Evolutionary conservation across 2,797 vertebrate genomes (phyloP), one percentile per base, ranked within the genome.

Genomic region (Amniataba percoides): DNA sequence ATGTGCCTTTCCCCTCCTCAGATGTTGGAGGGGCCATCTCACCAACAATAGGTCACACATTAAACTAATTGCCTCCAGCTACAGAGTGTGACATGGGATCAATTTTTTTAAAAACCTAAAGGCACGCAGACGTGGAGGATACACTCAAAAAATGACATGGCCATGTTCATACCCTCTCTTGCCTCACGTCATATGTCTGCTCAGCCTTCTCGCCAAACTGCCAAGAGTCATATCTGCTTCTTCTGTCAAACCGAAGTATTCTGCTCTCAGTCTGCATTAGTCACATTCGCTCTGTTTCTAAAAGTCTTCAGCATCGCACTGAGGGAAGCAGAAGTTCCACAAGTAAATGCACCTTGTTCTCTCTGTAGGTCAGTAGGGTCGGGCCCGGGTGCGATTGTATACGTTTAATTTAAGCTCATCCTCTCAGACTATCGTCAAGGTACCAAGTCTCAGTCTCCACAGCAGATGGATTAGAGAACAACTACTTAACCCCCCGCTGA

Each of bases 181-280:
- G 36, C 58, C 55, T 73, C 40, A 55, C 58, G 57, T 74, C 49
- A 43, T 56, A 59, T 40, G 48, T 46, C 60, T 80, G 58, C 10
- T 79, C 59, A 80, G 65, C 56, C 48, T 46, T 72, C 59, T 70
- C 71, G 70, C 43, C 57, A 78, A 69, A 71, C 74, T 70, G 78
- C 66, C 63, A 62, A 53, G 46, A 72, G 66, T 81, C 77, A 69
- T 51, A 75, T 76, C 63, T 80, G 57, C 55, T 81, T 84, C 68
- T 75, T 40, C 60, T 81, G 68, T 82, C 86, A 66, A 10, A 65
- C 49, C 77, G 72, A 75, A 72, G 66, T 74, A 57, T 72, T 80
- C 56, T 78, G 45, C 60, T 71, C 81, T 77, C 83, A 80, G n/a
- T 86, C 62, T 56, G 59, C 77, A 84, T 80, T 71, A 84, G 73